These are phyloP conservation scores for Mimumesa dahlbomi DNA, from an alignment of 2,888 invertebrate species.

Conservation along the genomic window DNA sequence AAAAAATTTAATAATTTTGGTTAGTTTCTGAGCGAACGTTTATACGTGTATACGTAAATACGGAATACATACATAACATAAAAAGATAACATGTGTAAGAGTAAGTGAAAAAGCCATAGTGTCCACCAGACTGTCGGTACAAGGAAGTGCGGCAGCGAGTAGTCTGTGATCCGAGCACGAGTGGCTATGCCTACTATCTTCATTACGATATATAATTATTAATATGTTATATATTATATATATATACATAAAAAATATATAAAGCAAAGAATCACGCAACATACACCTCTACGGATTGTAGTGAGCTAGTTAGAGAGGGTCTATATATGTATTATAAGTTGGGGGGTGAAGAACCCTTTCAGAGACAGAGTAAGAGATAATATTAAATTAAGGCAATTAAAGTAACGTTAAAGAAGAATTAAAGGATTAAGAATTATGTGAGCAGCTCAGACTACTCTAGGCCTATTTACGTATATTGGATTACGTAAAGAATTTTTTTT, in stretches of 20 bases:
- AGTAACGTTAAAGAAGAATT: conserved; percentile 56
- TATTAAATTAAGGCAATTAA: conserved; percentile 63
- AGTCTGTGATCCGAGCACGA: conserved; percentile 80
- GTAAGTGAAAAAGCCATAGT: conserved; percentile 76
- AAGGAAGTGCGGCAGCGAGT: conserved; percentile 76
- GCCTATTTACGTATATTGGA: conserved; percentile 70
- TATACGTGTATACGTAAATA: conserved; percentile 63
- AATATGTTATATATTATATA: conserved; percentile 74
- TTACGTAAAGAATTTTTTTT: conserved; percentile 60
- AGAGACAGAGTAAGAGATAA: conserved; percentile 55
- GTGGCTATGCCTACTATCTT: conserved; percentile 80
- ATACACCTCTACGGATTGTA: conserved; percentile 73
- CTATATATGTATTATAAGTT: conserved; percentile 74
- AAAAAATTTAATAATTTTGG: conserved; percentile 41
- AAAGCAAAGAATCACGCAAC: conserved; percentile 67
- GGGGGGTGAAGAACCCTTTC: conserved; percentile 54
- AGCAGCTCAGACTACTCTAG: conserved; percentile 72
- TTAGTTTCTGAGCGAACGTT: conserved; percentile 52
- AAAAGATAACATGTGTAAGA: conserved; percentile 48
- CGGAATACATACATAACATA: conserved; percentile 42
- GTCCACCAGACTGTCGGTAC: conserved; percentile 79
- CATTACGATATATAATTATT: conserved; percentile 77
- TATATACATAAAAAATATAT: conserved; percentile 63
- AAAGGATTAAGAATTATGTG: conserved; percentile 57
- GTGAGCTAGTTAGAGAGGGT: conserved; percentile 76